phyloP scores from a whole-genome alignment of 2,888 invertebrate species.

The Pachliopta kotzebuea region DNA sequence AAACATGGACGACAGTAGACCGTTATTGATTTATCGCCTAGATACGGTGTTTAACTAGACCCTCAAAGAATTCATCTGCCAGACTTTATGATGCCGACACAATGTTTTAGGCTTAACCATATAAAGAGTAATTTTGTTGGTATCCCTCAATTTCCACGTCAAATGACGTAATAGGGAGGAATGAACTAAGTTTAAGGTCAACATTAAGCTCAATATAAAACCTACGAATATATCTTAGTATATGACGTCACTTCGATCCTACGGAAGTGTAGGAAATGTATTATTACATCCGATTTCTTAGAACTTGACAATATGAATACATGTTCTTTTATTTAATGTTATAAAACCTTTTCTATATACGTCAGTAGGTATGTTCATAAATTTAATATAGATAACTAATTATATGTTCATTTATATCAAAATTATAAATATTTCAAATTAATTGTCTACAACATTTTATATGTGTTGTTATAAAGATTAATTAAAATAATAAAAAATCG shows the following conservation, averaged over 20 bases:
- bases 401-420: too few relatives aligned
- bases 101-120: background rate
- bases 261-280: background rate
- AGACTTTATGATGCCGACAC: background rate
- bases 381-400: too few relatives aligned
- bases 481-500: background rate
- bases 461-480: too few relatives aligned
- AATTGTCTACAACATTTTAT: too few relatives aligned
- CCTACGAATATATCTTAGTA: background rate
- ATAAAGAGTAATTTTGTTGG: constrained; percentile 2
- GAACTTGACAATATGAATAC: too few relatives aligned
- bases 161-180: background rate
- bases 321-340: too few relatives aligned
- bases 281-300: background rate
- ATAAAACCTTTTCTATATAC: too few relatives aligned
- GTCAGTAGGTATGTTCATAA: too few relatives aligned
- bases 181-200: constrained; percentile 1
- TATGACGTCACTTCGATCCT: background rate
- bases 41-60: background rate
- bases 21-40: background rate
- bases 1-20: background rate
- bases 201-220: constrained; percentile 1
- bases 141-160: constrained; percentile 1
- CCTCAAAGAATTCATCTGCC: background rate
- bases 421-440: too few relatives aligned